Evolutionary conservation across 37 sponge, comb jelly and placozoan genomes (phyloP).

Genomic region (Haliclona indistincta): DNA sequence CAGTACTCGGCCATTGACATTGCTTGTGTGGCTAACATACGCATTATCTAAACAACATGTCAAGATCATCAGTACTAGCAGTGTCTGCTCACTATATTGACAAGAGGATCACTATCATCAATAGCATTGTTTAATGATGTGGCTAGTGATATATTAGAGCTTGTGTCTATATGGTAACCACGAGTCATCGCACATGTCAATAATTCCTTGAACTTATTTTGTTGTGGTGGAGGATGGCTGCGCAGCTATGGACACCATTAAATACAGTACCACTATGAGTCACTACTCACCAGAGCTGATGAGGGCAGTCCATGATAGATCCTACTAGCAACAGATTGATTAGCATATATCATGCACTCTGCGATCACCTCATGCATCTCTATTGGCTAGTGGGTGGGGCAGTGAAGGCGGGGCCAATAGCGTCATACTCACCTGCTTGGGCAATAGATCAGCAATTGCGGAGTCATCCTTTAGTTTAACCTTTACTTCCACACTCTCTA

Average conservation of each 20-base stretch:
- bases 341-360: conserved; percentile 88
- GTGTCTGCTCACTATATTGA: conserved; percentile 32
- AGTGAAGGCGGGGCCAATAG: not conserved
- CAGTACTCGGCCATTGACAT: conserved; percentile 71
- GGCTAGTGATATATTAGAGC: conserved; percentile 58
- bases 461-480: conserved; percentile 39
- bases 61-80: not conserved
- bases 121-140: conserved; percentile 52
- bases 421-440: conserved; percentile 54
- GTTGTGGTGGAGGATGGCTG: conserved; percentile 27
- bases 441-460: conserved; percentile 57
- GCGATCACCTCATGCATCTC: conserved; percentile 75
- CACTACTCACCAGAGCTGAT: conserved; percentile 46
- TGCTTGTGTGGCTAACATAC: conserved; percentile 58
- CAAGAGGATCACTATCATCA: conserved; percentile 38
- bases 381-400: conserved; percentile 36
- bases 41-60: conserved; percentile 27
- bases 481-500: conserved; percentile 71
- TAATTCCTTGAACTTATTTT: conserved; percentile 11
- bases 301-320: conserved; percentile 51
- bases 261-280: conserved; percentile 2
- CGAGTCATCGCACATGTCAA: conserved; percentile 28
- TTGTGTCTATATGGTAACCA: conserved; percentile 27
- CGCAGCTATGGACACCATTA: conserved; percentile 32
- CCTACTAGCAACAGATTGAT: conserved; percentile 77